Evolutionary conservation across 2,797 vertebrate genomes (phyloP).

Genomic region (Brotogeris chrysoptera): DNA sequence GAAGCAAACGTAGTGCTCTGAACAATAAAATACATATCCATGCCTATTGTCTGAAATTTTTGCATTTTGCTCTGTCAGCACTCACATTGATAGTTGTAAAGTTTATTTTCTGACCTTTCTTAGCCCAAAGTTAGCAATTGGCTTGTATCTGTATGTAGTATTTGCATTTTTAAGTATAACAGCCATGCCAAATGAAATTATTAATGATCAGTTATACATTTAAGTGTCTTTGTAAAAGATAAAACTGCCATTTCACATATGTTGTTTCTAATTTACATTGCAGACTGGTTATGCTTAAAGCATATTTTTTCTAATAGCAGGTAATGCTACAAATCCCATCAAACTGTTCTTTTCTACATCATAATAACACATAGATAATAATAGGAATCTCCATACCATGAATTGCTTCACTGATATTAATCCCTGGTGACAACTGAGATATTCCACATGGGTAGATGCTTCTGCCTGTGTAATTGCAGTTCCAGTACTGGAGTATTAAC

Average conservation of each 20-base stretch:
- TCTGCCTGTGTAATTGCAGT: neutral
- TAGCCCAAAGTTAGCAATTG: neutral
- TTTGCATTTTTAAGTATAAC: slow-evolving; percentile 15
- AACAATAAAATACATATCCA: neutral
- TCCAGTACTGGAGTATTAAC: neutral
- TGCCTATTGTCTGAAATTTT: neutral
- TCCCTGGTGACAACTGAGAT: neutral
- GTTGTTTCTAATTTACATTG: neutral
- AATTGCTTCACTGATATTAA: neutral
- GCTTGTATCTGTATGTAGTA: neutral
- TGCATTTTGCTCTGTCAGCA: neutral
- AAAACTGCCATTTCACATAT: neutral
- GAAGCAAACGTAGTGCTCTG: neutral
- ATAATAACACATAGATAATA: neutral
- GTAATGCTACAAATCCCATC: neutral
- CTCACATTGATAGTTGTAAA: neutral
- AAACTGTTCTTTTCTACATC: neutral
- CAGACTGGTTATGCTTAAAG: neutral
- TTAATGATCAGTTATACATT: neutral
- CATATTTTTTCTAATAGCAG: neutral
- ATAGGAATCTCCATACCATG: neutral
- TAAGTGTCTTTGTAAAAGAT: neutral
- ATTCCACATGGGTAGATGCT: neutral
- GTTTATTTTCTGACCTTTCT: neutral
- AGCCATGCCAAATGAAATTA: neutral